Evolutionary conservation across 2,888 invertebrate genomes (phyloP), one percentile per base, ranked within the genome.

Genomic region (Acrobasis repandana): DNA sequence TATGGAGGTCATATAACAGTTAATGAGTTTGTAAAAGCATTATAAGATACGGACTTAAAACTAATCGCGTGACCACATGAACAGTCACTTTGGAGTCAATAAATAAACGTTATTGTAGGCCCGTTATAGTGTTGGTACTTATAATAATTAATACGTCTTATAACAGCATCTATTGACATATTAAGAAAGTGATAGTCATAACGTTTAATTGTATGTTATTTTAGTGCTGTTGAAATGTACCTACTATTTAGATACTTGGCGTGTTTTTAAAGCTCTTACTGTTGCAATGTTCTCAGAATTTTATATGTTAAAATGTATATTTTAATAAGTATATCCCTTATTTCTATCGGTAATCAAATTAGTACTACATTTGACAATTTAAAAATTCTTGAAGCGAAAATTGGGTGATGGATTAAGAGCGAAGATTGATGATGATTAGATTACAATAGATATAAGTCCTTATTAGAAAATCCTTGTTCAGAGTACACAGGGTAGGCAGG

Each of bases 11-110:
- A 77, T 69, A 66, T 85, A 86, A 89, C 90, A 81, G 89, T 89
- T 85, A 87, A 87, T 86, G 84, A 84, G 77, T 68, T 77, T 80
- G 85, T 85, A 86, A 89, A 88, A 88, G 83, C 86, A 85, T 79
- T 79, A 84, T 79, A 67, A 74, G 81, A 84, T 85, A 82, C 33
- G 1, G 48, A 34, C 47, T 43, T 54, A 28, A n/a, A 48, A 57
- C 63, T 62, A 66, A 63, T 64, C 61, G 61, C 33, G 51, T 38
- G 20, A 48, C 54, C 51, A 52, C 49, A 61, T 57, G 57, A 59
- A 56, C 61, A 62, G 48, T 57, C 61, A 50, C 43, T 58, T 50
- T 47, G 46, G 58, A 58, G 58, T 48, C 47, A 20, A 57, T 57
- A 61, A 57, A 51, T 54, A 54, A 54, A 52, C 34, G 52, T 34